Evolutionary conservation across 2,113 vertebrate species (phyloP).

Genomic region (Bufo gargarizans): DNA sequence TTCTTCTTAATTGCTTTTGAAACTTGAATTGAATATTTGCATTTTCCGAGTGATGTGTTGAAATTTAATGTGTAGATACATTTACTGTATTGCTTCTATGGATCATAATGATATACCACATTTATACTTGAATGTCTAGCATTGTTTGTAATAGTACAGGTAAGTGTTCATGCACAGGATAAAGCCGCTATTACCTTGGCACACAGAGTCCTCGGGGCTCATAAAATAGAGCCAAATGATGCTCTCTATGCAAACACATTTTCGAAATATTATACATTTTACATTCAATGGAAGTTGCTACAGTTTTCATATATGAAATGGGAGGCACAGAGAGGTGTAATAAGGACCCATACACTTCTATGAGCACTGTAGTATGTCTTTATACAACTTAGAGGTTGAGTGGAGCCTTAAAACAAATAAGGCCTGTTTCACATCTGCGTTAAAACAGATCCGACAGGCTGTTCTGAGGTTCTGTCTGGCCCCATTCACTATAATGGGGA

Average conservation of each 20-base stretch:
- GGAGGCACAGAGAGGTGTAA: no score
- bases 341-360: neutral
- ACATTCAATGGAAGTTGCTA: no score
- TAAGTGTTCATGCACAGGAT: neutral
- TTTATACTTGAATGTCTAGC: neutral
- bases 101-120: neutral
- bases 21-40: neutral
- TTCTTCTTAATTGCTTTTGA: neutral
- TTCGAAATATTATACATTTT: neutral
- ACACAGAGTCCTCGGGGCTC: neutral
- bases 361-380: neutral
- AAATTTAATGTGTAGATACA: neutral
- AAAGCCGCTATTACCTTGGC: neutral
- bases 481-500: no score
- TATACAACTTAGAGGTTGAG: neutral
- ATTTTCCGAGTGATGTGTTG: neutral
- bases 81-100: neutral
- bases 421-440: no score
- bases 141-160: neutral
- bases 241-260: neutral
- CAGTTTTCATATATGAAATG: neutral
- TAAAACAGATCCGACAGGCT: no score
- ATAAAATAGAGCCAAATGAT: neutral
- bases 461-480: no score
- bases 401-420: no score